Evolutionary conservation across 1,140 invertebrate species (phyloP), one percentile per base, ranked within the genome.

Genomic region (Drosophila ohnishii): DNA sequence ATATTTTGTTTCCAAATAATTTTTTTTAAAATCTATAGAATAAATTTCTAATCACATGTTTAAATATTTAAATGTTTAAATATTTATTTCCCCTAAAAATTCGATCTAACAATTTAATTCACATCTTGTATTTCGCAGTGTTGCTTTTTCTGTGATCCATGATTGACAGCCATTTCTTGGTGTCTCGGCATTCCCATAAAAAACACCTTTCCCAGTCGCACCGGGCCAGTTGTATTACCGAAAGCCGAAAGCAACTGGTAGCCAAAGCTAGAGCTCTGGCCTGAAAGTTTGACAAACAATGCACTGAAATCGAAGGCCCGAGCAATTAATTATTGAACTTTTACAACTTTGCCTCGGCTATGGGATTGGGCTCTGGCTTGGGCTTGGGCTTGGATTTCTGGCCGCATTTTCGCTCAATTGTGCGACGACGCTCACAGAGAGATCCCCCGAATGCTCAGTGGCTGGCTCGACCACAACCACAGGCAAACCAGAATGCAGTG

Each of bases 281-380:
- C 51, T 3, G 39, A 67, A 53, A 75, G 63, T 75, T 58, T 75
- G 62, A 76, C 60, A 56, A 80, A 80, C 78, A 80, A 70, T 71
- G 77, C 81, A 80, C 57, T 63, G 59, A 70, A 78, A 80, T 64
- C 75, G 73, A 78, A 80, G 77, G 73, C 58, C 64, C 60, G 60
- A 79, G 78, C 55, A 87, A 87, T 86, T 87, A 87, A 83, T 86
- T 87, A 86, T 86, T 86, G 64, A 79, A 86, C 79, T 86, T 87
- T 86, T 83, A 83, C 83, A 79, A 87, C 83, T 74, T 53, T 35
- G 30, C 50, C 16, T 35, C 32, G 50, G 71, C 57, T 86, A 67
- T 70, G 63, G 65, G 65, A 25, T 40, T 71, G 42, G 37, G 45
- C 39, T 40, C 32, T 13, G 39, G 35, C 28, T 11, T 19, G 39